These are phyloP conservation scores for Odobenus rosmarus DNA, from an alignment of 2,113 vertebrate species.

Conservation along the genomic window DNA sequence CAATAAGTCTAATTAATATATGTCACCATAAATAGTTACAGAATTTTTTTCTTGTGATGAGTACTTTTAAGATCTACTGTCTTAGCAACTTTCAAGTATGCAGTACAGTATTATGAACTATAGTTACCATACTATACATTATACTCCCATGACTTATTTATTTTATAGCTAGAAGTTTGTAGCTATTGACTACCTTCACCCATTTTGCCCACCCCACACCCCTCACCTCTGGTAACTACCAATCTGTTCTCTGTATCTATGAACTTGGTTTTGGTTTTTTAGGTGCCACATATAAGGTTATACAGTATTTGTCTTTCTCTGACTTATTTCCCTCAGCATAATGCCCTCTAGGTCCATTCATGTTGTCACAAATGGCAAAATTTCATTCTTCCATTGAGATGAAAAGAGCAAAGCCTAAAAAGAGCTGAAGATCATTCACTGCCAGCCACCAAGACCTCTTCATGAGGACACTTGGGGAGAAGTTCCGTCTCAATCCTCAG, in stretches of 20 bases:
- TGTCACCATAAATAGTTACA: background rate
- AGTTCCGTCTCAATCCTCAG: background rate
- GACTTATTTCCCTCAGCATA: background rate
- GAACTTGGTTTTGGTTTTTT: background rate
- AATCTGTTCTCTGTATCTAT: background rate
- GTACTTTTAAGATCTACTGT: background rate
- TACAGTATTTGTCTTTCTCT: background rate
- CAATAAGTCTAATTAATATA: background rate
- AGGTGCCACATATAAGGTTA: background rate
- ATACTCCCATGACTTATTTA: background rate
- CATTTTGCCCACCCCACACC: background rate
- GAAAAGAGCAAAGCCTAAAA: background rate
- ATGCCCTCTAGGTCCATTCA: background rate
- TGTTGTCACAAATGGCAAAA: background rate
- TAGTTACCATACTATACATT: background rate
- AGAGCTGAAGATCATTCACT: background rate
- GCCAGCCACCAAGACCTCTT: background rate
- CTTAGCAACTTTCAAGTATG: background rate
- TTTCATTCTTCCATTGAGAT: background rate
- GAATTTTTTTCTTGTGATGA: background rate
- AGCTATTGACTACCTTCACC: background rate
- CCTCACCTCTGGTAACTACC: background rate
- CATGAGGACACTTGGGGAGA: background rate
- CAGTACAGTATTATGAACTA: background rate
- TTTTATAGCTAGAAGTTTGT: background rate